These are phyloP conservation scores for Oncorhynchus nerka DNA, from an alignment of 2,113 vertebrate species.

Conservation along the genomic window DNA sequence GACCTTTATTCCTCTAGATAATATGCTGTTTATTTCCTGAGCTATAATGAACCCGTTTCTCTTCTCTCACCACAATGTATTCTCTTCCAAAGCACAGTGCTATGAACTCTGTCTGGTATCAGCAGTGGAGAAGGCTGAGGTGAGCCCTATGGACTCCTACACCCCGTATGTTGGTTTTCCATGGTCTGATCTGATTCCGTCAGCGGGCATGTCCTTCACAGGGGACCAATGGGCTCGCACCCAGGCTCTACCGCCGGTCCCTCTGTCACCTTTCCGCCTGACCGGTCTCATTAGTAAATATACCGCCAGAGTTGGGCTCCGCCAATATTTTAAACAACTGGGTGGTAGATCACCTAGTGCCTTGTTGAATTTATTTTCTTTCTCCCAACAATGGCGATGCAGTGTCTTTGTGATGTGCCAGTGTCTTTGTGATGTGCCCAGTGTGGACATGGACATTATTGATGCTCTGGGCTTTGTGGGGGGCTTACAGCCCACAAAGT, in stretches of 20 bases:
- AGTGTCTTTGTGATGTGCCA: neutral
- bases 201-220: constrained; percentile 17
- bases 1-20: too few species aligned
- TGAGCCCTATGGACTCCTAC: constrained; percentile 2
- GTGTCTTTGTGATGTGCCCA: neutral
- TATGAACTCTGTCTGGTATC: constrained; percentile 8
- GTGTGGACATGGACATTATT: constrained; percentile 20
- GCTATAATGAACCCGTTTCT: neutral
- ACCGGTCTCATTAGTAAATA: constrained; percentile 34
- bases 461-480: constrained; percentile 22
- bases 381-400: neutral
- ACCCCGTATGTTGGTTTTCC: constrained; percentile 18
- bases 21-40: too few species aligned
- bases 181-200: constrained; percentile 16
- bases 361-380: constrained; percentile 32
- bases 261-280: constrained; percentile 29
- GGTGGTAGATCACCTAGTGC: constrained; percentile 22
- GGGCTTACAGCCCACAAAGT: constrained; percentile 12
- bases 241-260: neutral
- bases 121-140: constrained; percentile 11
- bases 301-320: constrained; percentile 21
- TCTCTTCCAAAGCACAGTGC: neutral
- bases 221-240: constrained; percentile 1
- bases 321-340: constrained; percentile 33
- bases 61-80: neutral